Evolutionary conservation across 2,113 vertebrate species (phyloP), one percentile per base, ranked within the genome.

Genomic region (Catharus bicknelli): DNA sequence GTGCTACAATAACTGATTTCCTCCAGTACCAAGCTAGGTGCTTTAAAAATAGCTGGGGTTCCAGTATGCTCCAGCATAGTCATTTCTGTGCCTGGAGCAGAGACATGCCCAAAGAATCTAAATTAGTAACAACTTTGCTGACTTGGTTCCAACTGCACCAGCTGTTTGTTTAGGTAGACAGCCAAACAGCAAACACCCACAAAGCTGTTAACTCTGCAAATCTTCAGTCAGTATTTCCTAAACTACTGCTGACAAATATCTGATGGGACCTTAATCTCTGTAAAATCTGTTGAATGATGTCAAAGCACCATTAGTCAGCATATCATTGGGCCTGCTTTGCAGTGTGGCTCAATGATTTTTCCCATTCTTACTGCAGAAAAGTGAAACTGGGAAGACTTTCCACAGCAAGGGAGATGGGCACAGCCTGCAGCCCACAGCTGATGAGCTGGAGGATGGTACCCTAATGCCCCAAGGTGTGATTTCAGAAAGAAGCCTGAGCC

Each of bases 231-330:
- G 91, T 73, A 83, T 93, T 95, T 91, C 78, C 87, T 87, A 87
- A 93, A 95, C 84, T 90, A 73, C 81, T 94, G 84, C 84, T 91
- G 94, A 94, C 83, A 92, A 83, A 80, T 87, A 94, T 93, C 89
- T 95, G 78, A 91, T 7, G 36, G 88, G 91, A 82, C 86, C 78
- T 93, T 83, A 85, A 83, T 94, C 78, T 87, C 78, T 61, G 13
- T 62, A 38, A 84, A 93, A 75, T 79, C 86, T 84, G 72, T 27
- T 73, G 86, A 90, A 58, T 82, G 69, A 57, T 95, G 90, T 92
- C 84, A 90, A 84, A 95, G 88, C 69, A 89, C 61, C 74, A 75
- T 90, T 94, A 95, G 69, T 93, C 95, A 96, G 86, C 74, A 69
- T 77, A 87, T 94, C 92, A 86, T 27, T 47, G 3, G 75, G 70